phyloP scores from a whole-genome alignment of 2,113 vertebrate genomes.

The Planiliza haematocheilus region DNA sequence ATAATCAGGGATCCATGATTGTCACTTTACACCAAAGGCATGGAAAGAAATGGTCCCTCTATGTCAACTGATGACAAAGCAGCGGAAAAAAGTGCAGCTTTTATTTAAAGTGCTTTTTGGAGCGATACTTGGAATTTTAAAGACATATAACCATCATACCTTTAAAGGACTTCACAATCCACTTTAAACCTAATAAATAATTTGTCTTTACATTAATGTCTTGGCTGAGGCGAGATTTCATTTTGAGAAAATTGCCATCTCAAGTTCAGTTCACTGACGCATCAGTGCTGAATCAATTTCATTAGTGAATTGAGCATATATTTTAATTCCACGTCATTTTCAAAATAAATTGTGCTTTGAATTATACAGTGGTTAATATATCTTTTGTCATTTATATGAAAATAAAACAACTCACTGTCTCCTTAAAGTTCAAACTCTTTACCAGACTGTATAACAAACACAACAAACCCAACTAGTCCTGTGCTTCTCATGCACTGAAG shows the following conservation, averaged over 20 bases:
- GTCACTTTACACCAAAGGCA: slow-evolving; percentile 64
- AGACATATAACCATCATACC: slow-evolving; percentile 12
- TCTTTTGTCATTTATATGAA: slow-evolving; percentile 43
- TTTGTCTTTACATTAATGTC: slow-evolving; percentile 16
- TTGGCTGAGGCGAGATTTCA: background rate
- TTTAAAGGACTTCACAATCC: slow-evolving; percentile 13
- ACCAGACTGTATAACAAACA: slow-evolving; percentile 22
- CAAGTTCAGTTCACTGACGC: background rate
- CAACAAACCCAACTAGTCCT: slow-evolving; percentile 35
- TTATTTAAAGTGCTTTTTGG: slow-evolving; percentile 80
- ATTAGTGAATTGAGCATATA: slow-evolving; percentile 1
- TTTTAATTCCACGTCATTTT: slow-evolving; percentile 27
- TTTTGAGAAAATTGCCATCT: slow-evolving; percentile 17
- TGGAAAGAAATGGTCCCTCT: slow-evolving; percentile 46
- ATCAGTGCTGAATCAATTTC: slow-evolving; percentile 20
- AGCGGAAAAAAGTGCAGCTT: slow-evolving; percentile 78
- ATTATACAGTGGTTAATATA: slow-evolving; percentile 27
- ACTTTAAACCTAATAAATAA: slow-evolving; percentile 19
- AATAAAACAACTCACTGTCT: slow-evolving; percentile 41
- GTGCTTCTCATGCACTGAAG: slow-evolving; percentile 47
- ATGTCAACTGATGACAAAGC: slow-evolving; percentile 45
- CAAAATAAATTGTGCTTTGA: slow-evolving; percentile 73
- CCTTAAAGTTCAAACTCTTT: slow-evolving; percentile 5
- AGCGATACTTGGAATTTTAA: slow-evolving; percentile 48
- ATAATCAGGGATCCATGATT: slow-evolving; percentile 62